Evolutionary conservation across 37 sponge, comb jelly and placozoan species (phyloP).

Genomic region (Diacarnus erythraeanus): DNA sequence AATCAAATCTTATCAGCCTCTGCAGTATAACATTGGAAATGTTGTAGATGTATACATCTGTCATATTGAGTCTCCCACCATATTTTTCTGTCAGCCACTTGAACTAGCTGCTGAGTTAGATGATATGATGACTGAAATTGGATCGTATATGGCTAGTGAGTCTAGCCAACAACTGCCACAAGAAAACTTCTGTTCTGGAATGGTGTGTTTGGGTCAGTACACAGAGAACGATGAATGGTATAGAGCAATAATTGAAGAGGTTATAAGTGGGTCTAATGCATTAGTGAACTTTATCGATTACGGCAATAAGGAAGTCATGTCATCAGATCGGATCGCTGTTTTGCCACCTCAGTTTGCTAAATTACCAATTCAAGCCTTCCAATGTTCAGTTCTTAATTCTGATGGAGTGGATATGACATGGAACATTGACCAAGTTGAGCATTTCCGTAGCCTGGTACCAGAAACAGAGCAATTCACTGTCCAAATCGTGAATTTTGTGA

Average conservation of each 20-base stretch:
- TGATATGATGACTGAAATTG: slow-evolving; percentile 50
- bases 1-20: background rate
- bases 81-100: slow-evolving; percentile 81
- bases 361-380: slow-evolving; percentile 59
- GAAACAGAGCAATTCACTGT: slow-evolving; percentile 39
- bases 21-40: slow-evolving; percentile 17
- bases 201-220: slow-evolving; percentile 59
- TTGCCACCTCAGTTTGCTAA: slow-evolving; percentile 49
- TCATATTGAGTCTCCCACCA: slow-evolving; percentile 48
- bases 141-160: slow-evolving; percentile 1
- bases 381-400: slow-evolving; percentile 58
- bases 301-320: slow-evolving; percentile 57
- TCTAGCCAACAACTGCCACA: background rate
- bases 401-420: background rate
- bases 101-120: slow-evolving; percentile 62
- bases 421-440: slow-evolving; percentile 13
- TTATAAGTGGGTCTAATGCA: slow-evolving; percentile 7
- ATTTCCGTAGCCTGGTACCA: slow-evolving; percentile 38
- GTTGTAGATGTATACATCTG: slow-evolving; percentile 55
- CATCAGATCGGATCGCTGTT: slow-evolving; percentile 20
- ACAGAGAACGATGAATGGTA: slow-evolving; percentile 77
- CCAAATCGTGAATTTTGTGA: slow-evolving; percentile 10
- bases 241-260: slow-evolving; percentile 50
- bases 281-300: slow-evolving; percentile 74
- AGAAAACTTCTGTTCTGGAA: slow-evolving; percentile 17